Evolutionary conservation across 2,888 invertebrate genomes (phyloP).

Genomic region (Drosophila phalerata): DNA sequence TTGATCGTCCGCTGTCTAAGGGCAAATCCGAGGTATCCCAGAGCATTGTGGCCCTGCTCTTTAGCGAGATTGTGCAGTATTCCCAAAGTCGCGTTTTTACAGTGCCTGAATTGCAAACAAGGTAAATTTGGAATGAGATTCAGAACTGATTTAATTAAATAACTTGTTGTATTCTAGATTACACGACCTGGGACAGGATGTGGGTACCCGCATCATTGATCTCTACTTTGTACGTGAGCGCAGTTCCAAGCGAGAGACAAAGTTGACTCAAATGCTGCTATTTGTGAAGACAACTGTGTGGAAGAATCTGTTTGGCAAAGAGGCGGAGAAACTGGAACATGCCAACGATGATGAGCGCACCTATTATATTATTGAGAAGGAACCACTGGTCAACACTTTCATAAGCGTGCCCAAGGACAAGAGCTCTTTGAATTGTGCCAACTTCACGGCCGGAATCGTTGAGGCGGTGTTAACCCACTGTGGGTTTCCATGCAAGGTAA

Average conservation of each 20-base stretch:
- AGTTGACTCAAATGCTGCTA: conserved; percentile 96
- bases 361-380: conserved; percentile 99
- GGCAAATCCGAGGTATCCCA: conserved; percentile 97
- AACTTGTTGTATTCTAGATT: conserved; percentile 87
- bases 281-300: conserved; percentile 98
- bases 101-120: conserved; percentile 97
- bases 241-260: conserved; percentile 97
- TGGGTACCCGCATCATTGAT: conserved; percentile 97
- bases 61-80: conserved; percentile 99
- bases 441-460: conserved; percentile 99
- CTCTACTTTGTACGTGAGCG: conserved; percentile 97
- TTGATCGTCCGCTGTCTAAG: conserved; percentile 96
- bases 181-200: conserved; percentile 97
- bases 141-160: not conserved
- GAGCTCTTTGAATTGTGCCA: conserved; percentile 98
- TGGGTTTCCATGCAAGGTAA: conserved; percentile 98
- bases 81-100: conserved; percentile 98
- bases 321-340: conserved; percentile 99
- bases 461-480: conserved; percentile 97
- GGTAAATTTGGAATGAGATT: conserved; percentile 86
- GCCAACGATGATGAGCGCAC: conserved; percentile 99
- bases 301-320: conserved; percentile 99
- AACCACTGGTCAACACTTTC: conserved; percentile 97
- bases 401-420: conserved; percentile 99
- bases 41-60: conserved; percentile 96